Evolutionary conservation across 2,888 invertebrate genomes (phyloP).

Genomic region (Dioctria rufipes): DNA sequence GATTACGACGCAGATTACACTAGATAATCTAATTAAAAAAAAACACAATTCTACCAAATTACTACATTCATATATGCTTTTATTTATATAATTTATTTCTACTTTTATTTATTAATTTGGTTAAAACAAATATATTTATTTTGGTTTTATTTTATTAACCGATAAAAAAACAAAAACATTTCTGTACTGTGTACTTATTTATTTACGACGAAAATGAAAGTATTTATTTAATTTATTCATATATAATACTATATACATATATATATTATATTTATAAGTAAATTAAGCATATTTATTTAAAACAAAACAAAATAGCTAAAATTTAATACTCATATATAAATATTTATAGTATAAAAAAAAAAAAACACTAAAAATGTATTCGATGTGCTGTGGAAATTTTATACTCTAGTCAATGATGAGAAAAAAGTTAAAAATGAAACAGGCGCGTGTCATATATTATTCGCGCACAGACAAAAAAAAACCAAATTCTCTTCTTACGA

Average conservation of each 20-base stretch:
- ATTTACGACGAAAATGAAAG: constrained; percentile 9
- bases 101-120: neutral
- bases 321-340: constrained; percentile 36
- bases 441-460: too few relatives aligned
- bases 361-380: constrained; percentile 34
- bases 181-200: constrained; percentile 19
- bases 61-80: too few relatives aligned
- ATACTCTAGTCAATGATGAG: constrained; percentile 48
- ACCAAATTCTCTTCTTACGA: constrained; percentile 37
- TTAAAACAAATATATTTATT: neutral
- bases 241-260: constrained; percentile 1
- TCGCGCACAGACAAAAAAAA: neutral
- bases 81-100: too few relatives aligned
- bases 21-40: too few relatives aligned
- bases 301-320: constrained; percentile 11
- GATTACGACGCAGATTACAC: too few relatives aligned
- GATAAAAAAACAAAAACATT: neutral
- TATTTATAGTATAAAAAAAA: too few relatives aligned
- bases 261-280: neutral
- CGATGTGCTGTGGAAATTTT: constrained; percentile 49
- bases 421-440: neutral
- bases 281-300: constrained; percentile 44
- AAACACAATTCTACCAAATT: too few relatives aligned
- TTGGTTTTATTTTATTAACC: constrained; percentile 22
- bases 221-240: constrained; percentile 42